phyloP scores from a whole-genome alignment of 1,140 invertebrate species.

The Bursaphelenchus mucronatus region DNA sequence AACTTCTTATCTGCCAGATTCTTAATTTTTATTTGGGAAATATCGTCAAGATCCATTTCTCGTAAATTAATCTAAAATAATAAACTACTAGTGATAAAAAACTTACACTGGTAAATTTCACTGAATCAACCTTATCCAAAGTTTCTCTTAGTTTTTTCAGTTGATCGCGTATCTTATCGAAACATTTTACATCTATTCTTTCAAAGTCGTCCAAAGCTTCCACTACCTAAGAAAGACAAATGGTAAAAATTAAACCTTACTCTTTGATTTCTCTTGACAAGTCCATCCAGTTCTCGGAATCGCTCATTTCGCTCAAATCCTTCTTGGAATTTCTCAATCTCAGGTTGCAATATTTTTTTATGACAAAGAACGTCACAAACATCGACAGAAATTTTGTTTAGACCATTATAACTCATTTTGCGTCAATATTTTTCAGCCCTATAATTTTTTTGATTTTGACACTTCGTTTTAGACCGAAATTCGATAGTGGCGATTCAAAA shows the following conservation, averaged over 20 bases:
- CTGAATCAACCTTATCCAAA: neutral
- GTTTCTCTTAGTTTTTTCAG: constrained; percentile 16
- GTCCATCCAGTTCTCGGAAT: constrained; percentile 25
- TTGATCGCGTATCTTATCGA: neutral
- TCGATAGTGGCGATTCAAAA: too few species aligned
- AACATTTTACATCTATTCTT: neutral
- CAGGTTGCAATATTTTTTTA: constrained; percentile 17
- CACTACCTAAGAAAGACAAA: constrained; percentile 20
- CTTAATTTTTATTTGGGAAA: too few species aligned
- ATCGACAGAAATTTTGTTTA: neutral
- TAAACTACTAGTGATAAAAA: neutral
- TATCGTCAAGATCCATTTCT: too few species aligned
- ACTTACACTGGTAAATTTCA: constrained; percentile 9
- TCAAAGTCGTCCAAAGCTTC: constrained; percentile 25
- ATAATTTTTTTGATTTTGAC: too few species aligned
- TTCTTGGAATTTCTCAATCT: constrained; percentile 28
- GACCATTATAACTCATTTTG: too few species aligned
- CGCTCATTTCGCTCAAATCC: constrained; percentile 27
- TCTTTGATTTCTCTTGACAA: constrained; percentile 24
- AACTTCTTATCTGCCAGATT: too few species aligned
- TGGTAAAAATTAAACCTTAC: constrained; percentile 16
- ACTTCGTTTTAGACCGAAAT: too few species aligned
- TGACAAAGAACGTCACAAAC: constrained; percentile 20
- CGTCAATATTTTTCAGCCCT: too few species aligned
- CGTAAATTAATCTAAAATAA: neutral